Conservation (phyloP, 2,113 vertebrate genomes). For the Vulpes lagopus region DNA sequence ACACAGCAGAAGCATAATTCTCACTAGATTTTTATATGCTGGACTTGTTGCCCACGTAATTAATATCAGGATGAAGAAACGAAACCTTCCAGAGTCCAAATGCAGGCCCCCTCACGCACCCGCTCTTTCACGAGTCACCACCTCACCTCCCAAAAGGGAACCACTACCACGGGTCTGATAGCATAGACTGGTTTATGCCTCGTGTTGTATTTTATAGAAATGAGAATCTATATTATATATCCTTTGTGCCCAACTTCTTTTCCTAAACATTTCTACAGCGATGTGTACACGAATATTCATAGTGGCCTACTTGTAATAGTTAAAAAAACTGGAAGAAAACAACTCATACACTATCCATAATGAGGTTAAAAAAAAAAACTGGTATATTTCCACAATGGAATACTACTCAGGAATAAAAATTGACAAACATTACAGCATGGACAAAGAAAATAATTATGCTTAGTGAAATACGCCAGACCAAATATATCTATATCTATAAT, state of each 20-base stretch:
- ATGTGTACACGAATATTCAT: neutral
- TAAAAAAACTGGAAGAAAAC: neutral
- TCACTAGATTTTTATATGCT: neutral
- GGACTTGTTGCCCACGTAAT: neutral
- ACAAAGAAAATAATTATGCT: conserved; percentile 10
- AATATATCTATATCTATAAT: too few relatives aligned
- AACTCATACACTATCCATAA: neutral
- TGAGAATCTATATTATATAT: neutral
- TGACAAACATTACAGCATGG: neutral
- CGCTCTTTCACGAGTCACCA: neutral
- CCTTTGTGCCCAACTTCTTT: neutral
- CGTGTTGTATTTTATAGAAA: neutral
- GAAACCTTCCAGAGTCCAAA: neutral
- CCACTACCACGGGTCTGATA: neutral
- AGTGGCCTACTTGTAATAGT: neutral
- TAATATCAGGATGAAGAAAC: neutral
- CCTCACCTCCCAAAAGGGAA: neutral
- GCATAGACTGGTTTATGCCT: neutral
- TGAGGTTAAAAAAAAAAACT: neutral
- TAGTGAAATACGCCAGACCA: neutral
- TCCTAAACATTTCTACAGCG: neutral
- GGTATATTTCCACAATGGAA: neutral
- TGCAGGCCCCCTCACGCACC: neutral
- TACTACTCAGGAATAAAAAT: neutral
- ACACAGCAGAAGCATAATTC: neutral